Evolutionary conservation across 2,888 invertebrate species (phyloP), one percentile per base, ranked within the genome.

Genomic region (Drosophila melanocephala): DNA sequence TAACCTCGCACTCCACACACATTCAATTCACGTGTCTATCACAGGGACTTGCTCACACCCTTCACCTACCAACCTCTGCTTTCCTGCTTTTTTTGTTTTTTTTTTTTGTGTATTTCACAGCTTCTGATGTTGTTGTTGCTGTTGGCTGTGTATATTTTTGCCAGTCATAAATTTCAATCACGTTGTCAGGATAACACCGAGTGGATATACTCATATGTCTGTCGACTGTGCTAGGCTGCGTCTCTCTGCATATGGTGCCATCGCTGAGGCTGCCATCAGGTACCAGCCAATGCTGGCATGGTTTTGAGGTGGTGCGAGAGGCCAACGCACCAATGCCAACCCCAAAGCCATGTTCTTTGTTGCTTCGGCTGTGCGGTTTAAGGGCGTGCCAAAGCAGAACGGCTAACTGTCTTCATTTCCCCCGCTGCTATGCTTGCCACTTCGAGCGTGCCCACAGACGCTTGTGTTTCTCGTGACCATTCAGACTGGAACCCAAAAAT

Each of bases 141-240:
- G 71, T 55, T 69, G 64, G 26, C 64, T 78, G 82, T 72, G 65
- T 63, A 53, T 79, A 84, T 84, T 87, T 89, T 88, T 87, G 86
- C 88, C 86, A 90, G 91, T 88, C 87, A 88, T 88, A 88, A 88
- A 88, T 88, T 88, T 88, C 87, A 88, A 88, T 88, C 87, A 88
- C 91, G 87, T 88, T 88, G 87, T 90, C 90, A 83, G 84, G 81
- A 89, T 91, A 87, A 90, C 91, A 81, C 86, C 72, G 77, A 85
- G 79, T 91, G 87, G 91, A 90, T 90, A 90, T 72, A 90, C 89
- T 87, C 87, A 82, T 81, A 75, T 77, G 76, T 77, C 81, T 82
- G 71, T 56, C 56, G 61, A 57, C 70, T 51, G 5, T 62, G 57
- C 56, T 60, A 44, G 47, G 47, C 56, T 57, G 37, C 71, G 51